Base-by-base conservation (phyloP, 2,888 invertebrate genomes). In the Leptothorax acervorum region DNA sequence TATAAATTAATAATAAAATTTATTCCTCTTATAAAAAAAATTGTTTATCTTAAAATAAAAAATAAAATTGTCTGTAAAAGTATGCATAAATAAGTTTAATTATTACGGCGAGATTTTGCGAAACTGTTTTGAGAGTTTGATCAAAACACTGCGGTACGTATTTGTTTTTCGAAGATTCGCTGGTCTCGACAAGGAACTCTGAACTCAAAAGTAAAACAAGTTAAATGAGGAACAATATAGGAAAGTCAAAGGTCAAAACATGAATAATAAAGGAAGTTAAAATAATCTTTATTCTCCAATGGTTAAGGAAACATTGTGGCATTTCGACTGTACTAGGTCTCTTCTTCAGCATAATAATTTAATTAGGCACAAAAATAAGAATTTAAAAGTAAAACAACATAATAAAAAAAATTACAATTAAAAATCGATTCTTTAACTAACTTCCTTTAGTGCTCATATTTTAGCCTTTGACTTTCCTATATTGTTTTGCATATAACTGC, bases 121-220 rank as follows among this genome's bases (percentile, higher is more conserved):
- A 66, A 15, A 42, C 4, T 65, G 15, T 2, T 11, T 57, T 9
- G 18, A 74, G 45, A 62, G 42, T 48, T 62, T 3, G 11, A 8
- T 73, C 18, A 28, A 57, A 23, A 73, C 2, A 60, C 6, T 23
- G 15, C 9, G 4, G 8, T 23, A 28, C 5, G 4, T 39, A 60
- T 15, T n/a, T 6, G 4, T 63, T 63, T 51, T 39, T 31, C 39
- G 42, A 85, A 84, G 65, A 57, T 28, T 15, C 15, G 23, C 23
- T 12, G 4, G 4, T 55, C 11, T 55, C 4, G n/a, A 12, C 42
- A 57, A 60, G 42, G n/a, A 53, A 6, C 6, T 51, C 51, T 18
- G 51, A 51, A 51, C 18, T 68, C 35, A 23, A 3, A 31, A 45
- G 15, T n/a, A 35, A 66, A 70, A 31, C 42, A 62, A 76, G 85